Conservation (phyloP, 1,140 invertebrate genomes). For the Chrysoperla carnea region DNA sequence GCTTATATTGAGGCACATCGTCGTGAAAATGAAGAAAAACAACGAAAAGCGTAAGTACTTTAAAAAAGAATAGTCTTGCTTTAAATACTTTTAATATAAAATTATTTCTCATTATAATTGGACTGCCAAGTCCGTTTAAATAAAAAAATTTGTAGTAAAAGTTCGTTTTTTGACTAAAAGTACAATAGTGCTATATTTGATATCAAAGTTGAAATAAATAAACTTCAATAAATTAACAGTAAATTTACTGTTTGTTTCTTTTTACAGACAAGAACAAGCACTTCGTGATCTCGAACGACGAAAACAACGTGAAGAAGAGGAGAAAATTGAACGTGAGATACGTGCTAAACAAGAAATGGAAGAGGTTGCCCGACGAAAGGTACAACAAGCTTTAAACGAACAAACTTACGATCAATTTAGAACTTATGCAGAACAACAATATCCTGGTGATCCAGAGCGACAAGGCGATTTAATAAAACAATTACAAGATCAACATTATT, state of each 20-base stretch:
- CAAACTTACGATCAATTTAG: conserved; percentile 92
- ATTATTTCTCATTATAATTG: too few species aligned
- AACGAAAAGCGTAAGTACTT: conserved; percentile 37
- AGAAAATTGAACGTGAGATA: conserved; percentile 34
- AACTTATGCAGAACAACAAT: conserved; percentile 88
- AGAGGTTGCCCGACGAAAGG: conserved; percentile 53
- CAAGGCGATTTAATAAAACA: conserved; percentile 85
- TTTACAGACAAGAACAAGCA: not conserved
- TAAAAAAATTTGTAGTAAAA: too few species aligned
- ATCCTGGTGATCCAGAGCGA: conserved; percentile 81
- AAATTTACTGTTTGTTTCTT: too few species aligned
- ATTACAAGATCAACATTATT: conserved; percentile 93
- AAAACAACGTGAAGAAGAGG: conserved; percentile 30
- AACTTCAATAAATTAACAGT: too few species aligned
- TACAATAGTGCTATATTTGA: too few species aligned
- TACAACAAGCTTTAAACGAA: conserved; percentile 91
- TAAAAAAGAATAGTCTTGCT: too few species aligned
- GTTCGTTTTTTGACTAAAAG: too few species aligned
- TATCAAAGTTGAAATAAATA: too few species aligned
- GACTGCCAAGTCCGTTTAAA: too few species aligned
- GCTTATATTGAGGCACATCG: conserved; percentile 83
- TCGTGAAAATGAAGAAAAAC: conserved; percentile 52
- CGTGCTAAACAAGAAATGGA: conserved; percentile 37
- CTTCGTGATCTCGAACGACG: conserved; percentile 18
- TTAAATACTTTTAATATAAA: too few species aligned